These are phyloP conservation scores for Enteromius treurensis DNA, from an alignment of 2,797 vertebrate species.

Conservation along the genomic window DNA sequence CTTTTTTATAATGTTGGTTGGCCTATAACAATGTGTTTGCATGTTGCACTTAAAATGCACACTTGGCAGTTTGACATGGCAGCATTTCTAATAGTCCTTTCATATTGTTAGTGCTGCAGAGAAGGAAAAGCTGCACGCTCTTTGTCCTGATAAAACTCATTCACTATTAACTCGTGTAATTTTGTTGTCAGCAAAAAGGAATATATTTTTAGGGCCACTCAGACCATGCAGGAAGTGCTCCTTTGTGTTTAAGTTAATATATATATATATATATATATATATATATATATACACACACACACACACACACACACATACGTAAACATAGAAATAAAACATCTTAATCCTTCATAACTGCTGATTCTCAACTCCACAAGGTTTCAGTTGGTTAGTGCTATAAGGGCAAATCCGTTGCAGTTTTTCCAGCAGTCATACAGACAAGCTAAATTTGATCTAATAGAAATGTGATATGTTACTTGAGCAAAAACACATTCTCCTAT, in stretches of 20 bases:
- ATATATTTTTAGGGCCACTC: slow-evolving; percentile 54
- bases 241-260: background rate
- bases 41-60: slow-evolving; percentile 50
- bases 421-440: slow-evolving; percentile 6
- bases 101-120: slow-evolving; percentile 12
- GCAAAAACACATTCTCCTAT: slow-evolving; percentile 1
- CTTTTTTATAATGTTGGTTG: background rate
- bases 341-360: slow-evolving; percentile 40
- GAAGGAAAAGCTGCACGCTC: background rate
- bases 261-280: no score
- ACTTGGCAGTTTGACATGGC: slow-evolving; percentile 41
- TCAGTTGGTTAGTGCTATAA: background rate
- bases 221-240: slow-evolving; percentile 22
- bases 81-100: slow-evolving; percentile 37
- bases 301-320: no score
- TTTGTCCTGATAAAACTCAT: background rate
- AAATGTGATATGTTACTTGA: slow-evolving; percentile 28
- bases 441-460: slow-evolving; percentile 37
- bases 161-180: slow-evolving; percentile 18
- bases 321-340: background rate
- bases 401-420: background rate
- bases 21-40: no score
- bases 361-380: background rate
- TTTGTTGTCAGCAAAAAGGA: slow-evolving; percentile 33
- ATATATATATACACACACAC: no score